Conservation (phyloP, 2,797 vertebrate species). For the Typhlichthys eigenmanni region DNA sequence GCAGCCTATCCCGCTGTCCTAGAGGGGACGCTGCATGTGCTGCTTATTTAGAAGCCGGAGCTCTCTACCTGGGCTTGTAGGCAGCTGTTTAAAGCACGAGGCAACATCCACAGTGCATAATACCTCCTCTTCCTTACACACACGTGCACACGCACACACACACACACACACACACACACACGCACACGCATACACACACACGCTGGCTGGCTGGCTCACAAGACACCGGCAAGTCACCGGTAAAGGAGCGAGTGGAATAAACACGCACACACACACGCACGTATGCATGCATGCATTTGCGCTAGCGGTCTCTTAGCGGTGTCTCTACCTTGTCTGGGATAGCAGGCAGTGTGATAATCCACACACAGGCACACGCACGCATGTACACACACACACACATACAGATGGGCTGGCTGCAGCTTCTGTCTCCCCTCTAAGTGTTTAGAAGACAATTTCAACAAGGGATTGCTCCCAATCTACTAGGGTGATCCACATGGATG, state of each 20-base stretch:
- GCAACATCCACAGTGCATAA: conserved; percentile 84
- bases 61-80: conserved; percentile 80
- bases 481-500: conserved; percentile 81
- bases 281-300: conserved; percentile 49
- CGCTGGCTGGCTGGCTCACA: conserved; percentile 60
- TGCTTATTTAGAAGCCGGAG: conserved; percentile 83
- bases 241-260: conserved; percentile 18
- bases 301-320: conserved; percentile 69
- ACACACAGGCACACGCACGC: conserved; percentile 60
- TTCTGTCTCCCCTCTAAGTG: conserved; percentile 78
- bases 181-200: conserved; percentile 56
- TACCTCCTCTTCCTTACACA: conserved; percentile 71
- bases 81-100: conserved; percentile 82
- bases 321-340: conserved; percentile 77
- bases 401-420: conserved; percentile 73
- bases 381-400: conserved; percentile 28
- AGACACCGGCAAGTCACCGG: conserved; percentile 49
- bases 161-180: conserved; percentile 15
- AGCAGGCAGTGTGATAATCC: conserved; percentile 70
- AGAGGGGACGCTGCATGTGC: conserved; percentile 80
- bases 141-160: conserved; percentile 41
- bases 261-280: conserved; percentile 19
- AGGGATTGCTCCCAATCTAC: conserved; percentile 80
- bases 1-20: conserved; percentile 82
- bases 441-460: conserved; percentile 81